These are phyloP conservation scores for Syngnathus typhle DNA, from an alignment of 2,113 vertebrate species.

Conservation along the genomic window DNA sequence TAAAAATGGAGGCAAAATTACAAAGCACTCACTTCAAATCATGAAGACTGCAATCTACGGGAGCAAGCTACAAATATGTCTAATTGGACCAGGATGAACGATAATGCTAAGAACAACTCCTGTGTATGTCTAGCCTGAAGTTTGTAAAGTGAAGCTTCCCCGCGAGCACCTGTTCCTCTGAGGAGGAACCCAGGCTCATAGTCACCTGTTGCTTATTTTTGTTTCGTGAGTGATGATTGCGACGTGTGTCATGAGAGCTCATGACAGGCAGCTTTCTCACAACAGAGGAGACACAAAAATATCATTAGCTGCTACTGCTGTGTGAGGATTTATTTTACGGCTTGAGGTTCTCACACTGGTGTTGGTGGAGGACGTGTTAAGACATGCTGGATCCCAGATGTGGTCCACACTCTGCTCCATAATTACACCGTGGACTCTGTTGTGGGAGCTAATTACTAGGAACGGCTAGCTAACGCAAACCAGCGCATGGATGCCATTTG, in stretches of 20 bases:
- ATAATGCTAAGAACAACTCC: too few species aligned
- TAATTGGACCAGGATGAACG: not conserved
- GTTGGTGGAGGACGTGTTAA: conserved; percentile 49
- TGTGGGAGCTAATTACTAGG: conserved; percentile 63
- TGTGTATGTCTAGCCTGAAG: too few species aligned
- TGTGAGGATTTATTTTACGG: not conserved
- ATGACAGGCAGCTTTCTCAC: too few species aligned
- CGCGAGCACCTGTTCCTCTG: too few species aligned
- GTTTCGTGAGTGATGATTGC: too few species aligned
- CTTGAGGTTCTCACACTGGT: conserved; percentile 69
- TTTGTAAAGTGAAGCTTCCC: too few species aligned
- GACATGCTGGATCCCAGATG: conserved; percentile 66
- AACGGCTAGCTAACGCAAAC: conserved; percentile 47
- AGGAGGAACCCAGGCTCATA: too few species aligned
- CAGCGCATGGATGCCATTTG: conserved; percentile 46
- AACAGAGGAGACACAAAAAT: too few species aligned
- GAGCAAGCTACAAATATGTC: not conserved
- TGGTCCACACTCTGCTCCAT: conserved; percentile 62
- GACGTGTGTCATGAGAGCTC: too few species aligned
- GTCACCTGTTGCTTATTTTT: too few species aligned
- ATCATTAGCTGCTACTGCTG: too few species aligned
- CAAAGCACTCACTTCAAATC: conserved; percentile 31
- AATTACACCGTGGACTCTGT: conserved; percentile 69
- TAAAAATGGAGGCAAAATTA: conserved; percentile 42
- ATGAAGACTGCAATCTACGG: too few species aligned